These are phyloP conservation scores for Dicroscelio sp. DNA, from an alignment of 2,888 invertebrate species.

Conservation along the genomic window DNA sequence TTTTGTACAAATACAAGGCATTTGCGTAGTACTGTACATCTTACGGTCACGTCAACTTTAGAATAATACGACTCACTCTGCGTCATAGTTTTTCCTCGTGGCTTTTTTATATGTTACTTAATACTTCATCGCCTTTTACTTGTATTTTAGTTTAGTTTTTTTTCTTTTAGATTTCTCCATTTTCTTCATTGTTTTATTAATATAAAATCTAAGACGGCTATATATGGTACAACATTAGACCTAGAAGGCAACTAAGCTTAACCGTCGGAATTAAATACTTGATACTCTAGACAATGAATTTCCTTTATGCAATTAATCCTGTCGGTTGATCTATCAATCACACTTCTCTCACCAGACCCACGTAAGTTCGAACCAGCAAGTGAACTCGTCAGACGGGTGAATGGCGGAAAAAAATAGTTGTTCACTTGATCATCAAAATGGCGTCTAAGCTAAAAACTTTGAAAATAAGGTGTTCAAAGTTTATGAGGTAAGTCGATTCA, in stretches of 20 bases:
- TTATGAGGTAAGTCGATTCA: background rate
- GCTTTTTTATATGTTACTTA: constrained; percentile 1
- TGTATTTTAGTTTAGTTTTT: background rate
- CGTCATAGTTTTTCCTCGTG: constrained; percentile 32
- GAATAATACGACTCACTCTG: constrained; percentile 58
- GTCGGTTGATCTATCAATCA: constrained; percentile 11
- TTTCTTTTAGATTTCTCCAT: too few relatives aligned
- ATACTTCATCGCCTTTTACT: background rate
- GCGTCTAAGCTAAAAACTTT: background rate
- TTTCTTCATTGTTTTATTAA: constrained; percentile 27
- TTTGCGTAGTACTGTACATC: constrained; percentile 71
- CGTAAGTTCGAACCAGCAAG: background rate
- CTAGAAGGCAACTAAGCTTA: constrained; percentile 79
- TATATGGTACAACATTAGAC: constrained; percentile 74
- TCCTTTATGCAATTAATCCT: constrained; percentile 48
- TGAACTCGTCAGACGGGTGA: constrained; percentile 11
- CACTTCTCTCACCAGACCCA: background rate
- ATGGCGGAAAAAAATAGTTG: background rate
- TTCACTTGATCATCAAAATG: background rate
- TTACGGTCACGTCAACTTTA: constrained; percentile 62
- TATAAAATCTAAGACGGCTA: constrained; percentile 69
- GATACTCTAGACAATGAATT: constrained; percentile 58
- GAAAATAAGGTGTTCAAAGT: background rate
- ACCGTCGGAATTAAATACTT: constrained; percentile 70
- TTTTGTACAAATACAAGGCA: constrained; percentile 79